phyloP scores from a whole-genome alignment of 2,113 vertebrate species.

The Perca flavescens region DNA sequence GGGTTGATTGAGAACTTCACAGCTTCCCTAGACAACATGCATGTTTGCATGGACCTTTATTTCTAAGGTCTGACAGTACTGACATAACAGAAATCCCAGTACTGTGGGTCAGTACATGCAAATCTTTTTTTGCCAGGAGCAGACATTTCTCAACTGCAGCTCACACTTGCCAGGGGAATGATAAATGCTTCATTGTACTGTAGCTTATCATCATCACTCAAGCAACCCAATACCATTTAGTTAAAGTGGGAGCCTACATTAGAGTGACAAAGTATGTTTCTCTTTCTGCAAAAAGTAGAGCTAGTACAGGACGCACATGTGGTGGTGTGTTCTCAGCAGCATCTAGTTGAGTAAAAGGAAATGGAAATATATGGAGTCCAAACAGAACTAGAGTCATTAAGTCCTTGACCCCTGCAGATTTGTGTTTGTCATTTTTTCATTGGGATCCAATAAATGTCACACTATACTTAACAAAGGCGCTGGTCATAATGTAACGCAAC shows the following conservation, averaged over 20 bases:
- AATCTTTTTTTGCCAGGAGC: conserved; percentile 54
- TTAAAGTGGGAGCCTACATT: conserved; percentile 49
- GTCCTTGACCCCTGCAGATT: conserved; percentile 11
- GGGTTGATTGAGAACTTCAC: conserved; percentile 22
- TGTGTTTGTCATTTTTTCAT: conserved; percentile 21
- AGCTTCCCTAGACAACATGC: conserved; percentile 6
- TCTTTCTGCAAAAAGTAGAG: conserved; percentile 31
- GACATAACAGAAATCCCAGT: conserved; percentile 46
- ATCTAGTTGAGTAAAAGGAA: conserved; percentile 31
- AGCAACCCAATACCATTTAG: conserved; percentile 51
- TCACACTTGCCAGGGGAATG: conserved; percentile 58
- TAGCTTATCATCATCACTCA: conserved; percentile 50
- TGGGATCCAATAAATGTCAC: conserved; percentile 46
- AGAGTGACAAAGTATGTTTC: conserved; percentile 39
- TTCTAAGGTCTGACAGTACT: conserved; percentile 41
- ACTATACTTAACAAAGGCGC: background rate
- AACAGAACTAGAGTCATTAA: conserved; percentile 25
- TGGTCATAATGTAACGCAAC: conserved; percentile 27
- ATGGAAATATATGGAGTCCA: conserved; percentile 19
- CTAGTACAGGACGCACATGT: background rate
- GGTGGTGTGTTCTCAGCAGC: conserved; percentile 17
- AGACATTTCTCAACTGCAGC: conserved; percentile 59
- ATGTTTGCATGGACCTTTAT: conserved; percentile 16
- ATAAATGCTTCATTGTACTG: conserved; percentile 42
- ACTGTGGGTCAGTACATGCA: conserved; percentile 35